These are phyloP conservation scores for Nestor notabilis DNA, from an alignment of 2,113 vertebrate genomes.

Conservation along the genomic window DNA sequence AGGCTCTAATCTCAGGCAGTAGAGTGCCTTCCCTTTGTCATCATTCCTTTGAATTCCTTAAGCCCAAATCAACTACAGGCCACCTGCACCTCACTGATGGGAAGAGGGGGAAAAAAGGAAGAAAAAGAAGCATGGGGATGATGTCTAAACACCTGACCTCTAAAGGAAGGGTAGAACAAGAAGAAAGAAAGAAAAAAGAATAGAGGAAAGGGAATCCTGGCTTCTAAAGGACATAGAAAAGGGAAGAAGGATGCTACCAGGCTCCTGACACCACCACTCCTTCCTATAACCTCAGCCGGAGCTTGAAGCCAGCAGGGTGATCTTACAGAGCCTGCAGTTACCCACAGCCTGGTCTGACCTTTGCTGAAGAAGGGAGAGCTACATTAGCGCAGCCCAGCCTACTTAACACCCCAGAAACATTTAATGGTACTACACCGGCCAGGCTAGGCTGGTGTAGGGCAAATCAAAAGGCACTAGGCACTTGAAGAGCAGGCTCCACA, in stretches of 20 bases:
- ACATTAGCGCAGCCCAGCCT: neutral
- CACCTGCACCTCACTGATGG: neutral
- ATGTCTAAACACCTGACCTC: neutral
- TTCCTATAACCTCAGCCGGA: neutral
- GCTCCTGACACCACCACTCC: neutral
- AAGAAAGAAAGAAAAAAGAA: neutral
- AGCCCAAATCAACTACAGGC: neutral
- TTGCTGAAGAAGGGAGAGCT: neutral
- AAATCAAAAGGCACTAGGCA: neutral
- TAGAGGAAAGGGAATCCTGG: neutral
- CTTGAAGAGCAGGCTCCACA: neutral
- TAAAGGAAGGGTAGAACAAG: neutral
- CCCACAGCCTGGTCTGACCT: neutral
- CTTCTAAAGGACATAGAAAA: neutral
- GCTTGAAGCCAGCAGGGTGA: neutral
- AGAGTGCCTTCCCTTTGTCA: neutral
- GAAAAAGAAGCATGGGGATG: neutral
- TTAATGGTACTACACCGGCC: neutral
- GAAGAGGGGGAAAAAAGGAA: neutral
- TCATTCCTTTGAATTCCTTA: neutral
- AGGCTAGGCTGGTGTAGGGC: neutral
- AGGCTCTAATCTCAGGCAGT: neutral
- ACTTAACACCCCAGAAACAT: neutral
- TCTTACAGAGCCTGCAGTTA: accelerated
- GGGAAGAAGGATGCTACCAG: neutral